Evolutionary conservation across 2,888 invertebrate species (phyloP).

Genomic region (Trichacis sp.): DNA sequence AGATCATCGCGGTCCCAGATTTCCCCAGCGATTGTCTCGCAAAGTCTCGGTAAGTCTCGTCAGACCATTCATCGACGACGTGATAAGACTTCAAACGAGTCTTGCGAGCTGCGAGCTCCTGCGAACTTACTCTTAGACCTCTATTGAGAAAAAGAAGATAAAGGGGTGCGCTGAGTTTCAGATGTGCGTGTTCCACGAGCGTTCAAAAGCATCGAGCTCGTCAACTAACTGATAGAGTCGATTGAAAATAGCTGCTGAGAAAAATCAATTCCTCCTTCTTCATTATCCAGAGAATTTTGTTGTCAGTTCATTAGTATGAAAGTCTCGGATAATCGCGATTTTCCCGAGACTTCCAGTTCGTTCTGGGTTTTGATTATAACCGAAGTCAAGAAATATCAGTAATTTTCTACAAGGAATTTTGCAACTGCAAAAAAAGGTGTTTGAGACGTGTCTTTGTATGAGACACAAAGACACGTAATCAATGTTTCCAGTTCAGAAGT

Average conservation of each 20-base stretch:
- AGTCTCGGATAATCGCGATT: conserved; percentile 29
- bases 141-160: conserved; percentile 42
- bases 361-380: too few relatives aligned
- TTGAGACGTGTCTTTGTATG: too few relatives aligned
- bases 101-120: conserved; percentile 41
- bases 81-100: conserved; percentile 60
- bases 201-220: conserved; percentile 49
- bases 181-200: conserved; percentile 44
- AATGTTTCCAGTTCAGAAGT: too few relatives aligned
- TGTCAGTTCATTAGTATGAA: conserved; percentile 27
- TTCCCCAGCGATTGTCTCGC: conserved; percentile 68
- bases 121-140: conserved; percentile 41
- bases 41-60: conserved; percentile 63
- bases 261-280: conserved; percentile 53
- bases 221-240: conserved; percentile 56
- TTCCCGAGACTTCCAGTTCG: conserved; percentile 10
- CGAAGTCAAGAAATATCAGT: too few relatives aligned
- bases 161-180: conserved; percentile 37
- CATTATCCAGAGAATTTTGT: conserved; percentile 30
- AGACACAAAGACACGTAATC: too few relatives aligned
- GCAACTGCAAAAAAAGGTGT: too few relatives aligned
- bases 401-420: too few relatives aligned
- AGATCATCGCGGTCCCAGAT: conserved; percentile 59
- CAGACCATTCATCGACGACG: conserved; percentile 67
- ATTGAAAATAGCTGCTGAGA: conserved; percentile 56